Base-by-base conservation (phyloP, 2,113 vertebrate genomes). In the Carettochelys insculpta region DNA sequence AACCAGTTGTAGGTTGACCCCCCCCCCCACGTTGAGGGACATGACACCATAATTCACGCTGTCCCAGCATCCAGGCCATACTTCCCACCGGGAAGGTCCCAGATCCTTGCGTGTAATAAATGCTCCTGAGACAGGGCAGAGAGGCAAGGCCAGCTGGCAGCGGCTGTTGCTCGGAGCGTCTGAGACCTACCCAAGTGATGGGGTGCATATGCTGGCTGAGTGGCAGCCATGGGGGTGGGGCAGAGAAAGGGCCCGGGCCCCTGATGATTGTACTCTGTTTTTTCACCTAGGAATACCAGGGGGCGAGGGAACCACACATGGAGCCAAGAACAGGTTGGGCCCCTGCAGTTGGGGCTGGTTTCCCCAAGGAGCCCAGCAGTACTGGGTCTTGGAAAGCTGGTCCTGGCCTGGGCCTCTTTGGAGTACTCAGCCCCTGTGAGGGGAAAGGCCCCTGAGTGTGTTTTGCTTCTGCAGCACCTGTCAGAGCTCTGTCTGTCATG, bases 81-180 rank as follows among this genome's bases (percentile, higher is more conserved):
- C 79, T 92, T 90, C 85, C 92, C 19, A 90, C 85, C 20, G 94
- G 93, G 90, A 56, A 80, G 86, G 85, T 56, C 94, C 80, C 12
- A 85, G 50, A 83, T 94, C 86, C 90, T 82, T 51, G 85, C 80
- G 16, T 83, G 6, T 19, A 9, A 76, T 88, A 73, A 80, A 34
- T 1, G 34, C 38, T 13, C 54, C 78, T 88, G 88, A 19, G 90
- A 90, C 56, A 87, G 52, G 89, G 90, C 90, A 90, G 92, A 92
- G 87, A 82, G 75, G 80, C 61, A 3, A 80, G 77, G 0, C 5
- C 90, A 86, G 88, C 84, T 88, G 95, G 43, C 58, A 89, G 82
- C 29, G 73, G 61, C 85, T 90, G 90, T 17, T 9, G n/a, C 19
- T 16, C 80, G 3, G 82, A 65, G n/a, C 90, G 82, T 90, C 93